phyloP scores from a whole-genome alignment of 2,113 vertebrate species.

The Dicaeum eximium region DNA sequence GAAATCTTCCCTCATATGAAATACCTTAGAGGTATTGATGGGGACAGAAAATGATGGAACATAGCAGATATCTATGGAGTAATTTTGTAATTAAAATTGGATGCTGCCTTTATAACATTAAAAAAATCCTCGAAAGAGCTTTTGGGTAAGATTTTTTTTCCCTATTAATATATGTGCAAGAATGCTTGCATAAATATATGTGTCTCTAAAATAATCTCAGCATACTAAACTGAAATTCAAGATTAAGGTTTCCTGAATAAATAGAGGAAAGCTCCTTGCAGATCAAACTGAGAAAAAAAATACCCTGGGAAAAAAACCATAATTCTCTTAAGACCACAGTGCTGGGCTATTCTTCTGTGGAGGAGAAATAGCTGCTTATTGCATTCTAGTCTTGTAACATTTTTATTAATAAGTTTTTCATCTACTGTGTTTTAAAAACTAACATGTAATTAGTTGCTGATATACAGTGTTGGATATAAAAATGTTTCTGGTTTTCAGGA shows the following conservation, averaged over 20 bases:
- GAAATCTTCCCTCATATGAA: not conserved
- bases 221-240: not conserved
- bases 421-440: not conserved
- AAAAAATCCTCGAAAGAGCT: not conserved
- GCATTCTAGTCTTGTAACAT: not conserved
- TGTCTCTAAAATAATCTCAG: not conserved
- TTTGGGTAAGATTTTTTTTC: not conserved
- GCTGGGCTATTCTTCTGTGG: not conserved
- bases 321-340: not conserved
- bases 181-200: not conserved
- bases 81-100: not conserved
- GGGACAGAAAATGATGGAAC: not conserved
- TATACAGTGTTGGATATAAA: not conserved
- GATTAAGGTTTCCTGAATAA: not conserved
- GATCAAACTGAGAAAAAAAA: not conserved
- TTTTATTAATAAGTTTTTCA: not conserved
- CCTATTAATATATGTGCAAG: not conserved
- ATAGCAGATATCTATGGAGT: not conserved
- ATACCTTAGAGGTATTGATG: not conserved
- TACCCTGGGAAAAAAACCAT: not conserved
- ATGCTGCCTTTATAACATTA: not conserved
- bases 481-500: not conserved
- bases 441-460: not conserved
- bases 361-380: not conserved
- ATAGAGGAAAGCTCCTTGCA: not conserved